These are phyloP conservation scores for Girardia tigrina DNA, from an alignment of 2,888 invertebrate species.

Conservation along the genomic window DNA sequence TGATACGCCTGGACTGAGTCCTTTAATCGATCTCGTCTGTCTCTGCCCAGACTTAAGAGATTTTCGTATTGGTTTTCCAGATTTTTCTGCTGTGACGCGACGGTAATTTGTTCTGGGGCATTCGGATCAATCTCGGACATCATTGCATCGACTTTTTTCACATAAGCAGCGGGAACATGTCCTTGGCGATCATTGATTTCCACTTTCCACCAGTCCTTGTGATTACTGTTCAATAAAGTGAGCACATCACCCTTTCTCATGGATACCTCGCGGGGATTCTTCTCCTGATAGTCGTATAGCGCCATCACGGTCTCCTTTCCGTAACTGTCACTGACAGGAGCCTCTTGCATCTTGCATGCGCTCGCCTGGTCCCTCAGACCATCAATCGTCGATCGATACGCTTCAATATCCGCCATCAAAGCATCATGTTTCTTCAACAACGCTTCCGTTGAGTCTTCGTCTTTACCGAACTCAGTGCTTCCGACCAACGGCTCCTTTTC, in stretches of 20 bases:
- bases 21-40: constrained; percentile 82
- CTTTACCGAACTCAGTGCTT: constrained; percentile 88
- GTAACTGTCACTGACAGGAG: constrained; percentile 79
- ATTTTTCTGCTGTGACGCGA: constrained; percentile 69
- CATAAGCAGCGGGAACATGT: constrained; percentile 96
- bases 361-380: constrained; percentile 77
- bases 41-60: constrained; percentile 68
- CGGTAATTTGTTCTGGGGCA: constrained; percentile 82
- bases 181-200: constrained; percentile 79
- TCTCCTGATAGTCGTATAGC: constrained; percentile 92
- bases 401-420: constrained; percentile 83
- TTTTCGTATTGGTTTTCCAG: constrained; percentile 88
- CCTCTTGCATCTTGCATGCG: constrained; percentile 68
- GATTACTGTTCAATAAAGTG: constrained; percentile 87
- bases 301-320: constrained; percentile 96
- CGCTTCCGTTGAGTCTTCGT: constrained; percentile 93
- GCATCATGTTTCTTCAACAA: constrained; percentile 94
- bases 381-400: constrained; percentile 81
- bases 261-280: constrained; percentile 92
- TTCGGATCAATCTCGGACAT: constrained; percentile 57
- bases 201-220: constrained; percentile 99
- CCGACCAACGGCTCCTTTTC: constrained; percentile 69
- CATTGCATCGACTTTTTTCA: constrained; percentile 83
- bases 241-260: constrained; percentile 98
- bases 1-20: constrained; percentile 97